Evolutionary conservation across 2,797 vertebrate species (phyloP).

Genomic region (Chiloscyllium punctatum): DNA sequence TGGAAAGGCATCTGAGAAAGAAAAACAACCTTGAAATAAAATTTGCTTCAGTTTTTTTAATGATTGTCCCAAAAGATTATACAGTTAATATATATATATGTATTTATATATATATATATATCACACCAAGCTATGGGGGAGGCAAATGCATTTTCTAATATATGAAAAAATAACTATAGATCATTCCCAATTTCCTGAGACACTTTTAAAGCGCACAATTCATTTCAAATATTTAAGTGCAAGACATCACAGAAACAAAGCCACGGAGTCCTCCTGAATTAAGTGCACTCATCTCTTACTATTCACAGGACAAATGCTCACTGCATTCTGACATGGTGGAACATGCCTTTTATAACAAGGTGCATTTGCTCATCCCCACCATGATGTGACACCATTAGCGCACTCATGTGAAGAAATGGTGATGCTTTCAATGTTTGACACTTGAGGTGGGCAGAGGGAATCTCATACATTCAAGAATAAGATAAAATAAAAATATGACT

Average conservation of each 20-base stretch:
- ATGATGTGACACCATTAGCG: not conserved
- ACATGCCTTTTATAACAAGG: conserved; percentile 36
- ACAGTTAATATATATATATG: conserved; percentile 33
- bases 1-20: not conserved
- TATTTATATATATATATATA: conserved; percentile 32
- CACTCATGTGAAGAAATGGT: conserved; percentile 5
- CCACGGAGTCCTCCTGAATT: not conserved
- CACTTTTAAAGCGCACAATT: conserved; percentile 35
- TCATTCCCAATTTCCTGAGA: conserved; percentile 35
- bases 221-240: conserved; percentile 32
- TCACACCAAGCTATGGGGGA: conserved; percentile 31
- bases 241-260: conserved; percentile 26
- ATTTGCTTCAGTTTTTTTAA: conserved; percentile 33
- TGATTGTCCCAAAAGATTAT: conserved; percentile 37
- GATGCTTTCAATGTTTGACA: not conserved
- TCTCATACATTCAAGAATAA: conserved; percentile 27
- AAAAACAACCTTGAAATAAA: not conserved
- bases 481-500: conserved; percentile 6
- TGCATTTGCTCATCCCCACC: conserved; percentile 14
- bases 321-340: not conserved
- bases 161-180: conserved; percentile 35
- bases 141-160: conserved; percentile 27
- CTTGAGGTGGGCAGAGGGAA: not conserved
- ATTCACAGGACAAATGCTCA: not conserved
- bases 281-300: not conserved